Base-by-base conservation (phyloP, 1,140 invertebrate species). In the Hermatobates lingyangjiaoensis region DNA sequence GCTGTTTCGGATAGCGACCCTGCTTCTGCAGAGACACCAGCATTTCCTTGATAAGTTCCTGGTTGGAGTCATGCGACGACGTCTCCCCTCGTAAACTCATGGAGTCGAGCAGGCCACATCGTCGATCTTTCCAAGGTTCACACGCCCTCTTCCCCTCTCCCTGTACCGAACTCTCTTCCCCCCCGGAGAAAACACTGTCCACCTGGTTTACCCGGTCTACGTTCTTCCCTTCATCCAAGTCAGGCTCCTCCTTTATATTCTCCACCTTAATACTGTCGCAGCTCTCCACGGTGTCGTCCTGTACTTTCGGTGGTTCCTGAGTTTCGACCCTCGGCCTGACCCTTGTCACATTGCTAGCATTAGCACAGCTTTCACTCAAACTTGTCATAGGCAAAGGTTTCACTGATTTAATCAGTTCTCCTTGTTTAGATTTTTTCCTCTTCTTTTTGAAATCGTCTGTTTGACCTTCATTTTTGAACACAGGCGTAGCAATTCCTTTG, bases 391-490 rank as follows among this genome's bases (percentile, higher is more conserved):
- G 28, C 39, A 42, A 18, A 12, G 39, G 39, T 20, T 42, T 42
- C 14, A 42, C 21, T 5, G 39, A 14, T 4, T 14, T 20, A n/a
- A n/a, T n/a, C 18, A 42, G 4, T 18, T 42, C 39, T 5, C 7
- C 5, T 18, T 18, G 14, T 5, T 38, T 15, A 18, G 14, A 12
- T n/a, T 30, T 10, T 39, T 27, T 50, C n/a, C 18, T 50, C 15
- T 21, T 23, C n/a, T 50, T 40, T 39, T 39, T 23, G 15, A 39
- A 23, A 28, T 14, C n/a, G 12, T 40, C 28, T 42, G 39, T 18
- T 20, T 42, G 39, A 44, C 27, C 26, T 3, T 50, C 20, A 49
- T 23, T 34, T 46, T 52, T 55, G 20, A 45, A 38, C 2, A 39
- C 30, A 23, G 27, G 26, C 20, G 12, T 51, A 23, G 26, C 40